Percentiles rank a stretch among this genome's conserved stretches.
These are phyloP conservation scores for Pedicia rivosa DNA, from an alignment of 2,888 invertebrate genomes.

Conservation along the genomic window DNA sequence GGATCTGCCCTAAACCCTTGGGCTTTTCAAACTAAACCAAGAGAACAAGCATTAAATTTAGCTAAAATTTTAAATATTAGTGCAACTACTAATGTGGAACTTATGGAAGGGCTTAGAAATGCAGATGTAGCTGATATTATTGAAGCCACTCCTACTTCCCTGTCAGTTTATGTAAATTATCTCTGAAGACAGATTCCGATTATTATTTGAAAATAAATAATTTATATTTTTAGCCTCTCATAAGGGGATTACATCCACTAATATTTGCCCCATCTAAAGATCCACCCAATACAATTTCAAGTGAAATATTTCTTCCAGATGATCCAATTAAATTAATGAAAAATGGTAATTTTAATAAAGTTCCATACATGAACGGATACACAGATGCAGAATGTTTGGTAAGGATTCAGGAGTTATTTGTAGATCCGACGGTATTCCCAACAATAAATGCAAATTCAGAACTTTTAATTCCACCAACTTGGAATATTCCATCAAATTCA, in stretches of 20 bases:
- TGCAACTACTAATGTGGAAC: constrained; percentile 23
- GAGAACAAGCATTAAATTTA: constrained; percentile 40
- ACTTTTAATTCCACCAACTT: constrained; percentile 7
- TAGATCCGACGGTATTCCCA: constrained; percentile 2
- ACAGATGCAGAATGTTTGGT: constrained; percentile 9
- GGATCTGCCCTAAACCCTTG: constrained; percentile 43
- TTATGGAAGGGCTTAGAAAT: constrained; percentile 6
- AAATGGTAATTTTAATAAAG: constrained; percentile 8
- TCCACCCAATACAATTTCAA: constrained; percentile 2
- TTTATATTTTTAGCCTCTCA: neutral
- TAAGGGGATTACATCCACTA: constrained; percentile 7
- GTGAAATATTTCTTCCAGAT: constrained; percentile 7
- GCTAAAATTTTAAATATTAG: constrained; percentile 45
- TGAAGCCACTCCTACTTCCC: constrained; percentile 2
- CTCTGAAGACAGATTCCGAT: neutral
- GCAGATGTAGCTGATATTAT: neutral
- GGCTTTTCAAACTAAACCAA: constrained; percentile 37
- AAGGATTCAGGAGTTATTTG: constrained; percentile 4
- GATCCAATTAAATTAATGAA: constrained; percentile 9
- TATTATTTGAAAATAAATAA: neutral
- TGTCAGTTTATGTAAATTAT: neutral
- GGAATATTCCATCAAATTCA: constrained; percentile 3
- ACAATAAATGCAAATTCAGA: constrained; percentile 8
- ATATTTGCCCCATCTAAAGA: constrained; percentile 10
- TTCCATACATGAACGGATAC: constrained; percentile 12